phyloP scores from a whole-genome alignment of 2,113 vertebrate species.

The Sinosuthora webbiana region DNA sequence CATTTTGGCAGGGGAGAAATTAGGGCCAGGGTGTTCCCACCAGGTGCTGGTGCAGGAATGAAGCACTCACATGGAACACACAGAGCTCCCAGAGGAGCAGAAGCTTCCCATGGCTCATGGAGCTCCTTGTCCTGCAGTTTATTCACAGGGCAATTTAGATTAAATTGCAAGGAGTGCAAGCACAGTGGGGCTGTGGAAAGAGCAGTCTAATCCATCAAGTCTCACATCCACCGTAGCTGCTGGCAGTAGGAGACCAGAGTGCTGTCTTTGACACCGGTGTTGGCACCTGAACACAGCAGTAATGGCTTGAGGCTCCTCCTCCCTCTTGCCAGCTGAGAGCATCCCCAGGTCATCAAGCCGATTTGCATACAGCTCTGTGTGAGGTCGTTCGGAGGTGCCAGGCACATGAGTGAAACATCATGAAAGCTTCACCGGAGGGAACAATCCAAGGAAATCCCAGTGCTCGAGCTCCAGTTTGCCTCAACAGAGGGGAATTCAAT shows the following conservation, averaged over 20 bases:
- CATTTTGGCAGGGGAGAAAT: not conserved
- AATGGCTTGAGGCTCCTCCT: not conserved
- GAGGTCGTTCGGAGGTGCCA: not conserved
- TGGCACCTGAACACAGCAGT: not conserved
- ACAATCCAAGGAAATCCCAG: conserved; percentile 58
- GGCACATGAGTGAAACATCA: not conserved
- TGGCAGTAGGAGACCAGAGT: accelerated
- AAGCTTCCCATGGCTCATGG: accelerated
- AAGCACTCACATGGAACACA: not conserved
- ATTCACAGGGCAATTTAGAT: not conserved
- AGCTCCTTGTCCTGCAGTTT: not conserved
- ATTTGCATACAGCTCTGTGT: not conserved
- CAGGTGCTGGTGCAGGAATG: not conserved
- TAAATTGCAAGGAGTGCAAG: not conserved
- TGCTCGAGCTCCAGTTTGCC: not conserved
- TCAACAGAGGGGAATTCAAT: conserved; percentile 44
- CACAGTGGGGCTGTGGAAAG: accelerated
- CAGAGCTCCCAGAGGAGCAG: not conserved
- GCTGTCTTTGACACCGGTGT: not conserved
- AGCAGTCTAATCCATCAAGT: not conserved
- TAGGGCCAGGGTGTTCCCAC: not conserved
- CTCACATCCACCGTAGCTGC: not conserved
- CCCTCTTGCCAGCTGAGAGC: not conserved
- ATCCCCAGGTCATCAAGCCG: not conserved
- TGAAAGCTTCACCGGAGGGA: not conserved